Conservation (phyloP, 2,888 invertebrate genomes). For the Callinectes sapidus region DNA sequence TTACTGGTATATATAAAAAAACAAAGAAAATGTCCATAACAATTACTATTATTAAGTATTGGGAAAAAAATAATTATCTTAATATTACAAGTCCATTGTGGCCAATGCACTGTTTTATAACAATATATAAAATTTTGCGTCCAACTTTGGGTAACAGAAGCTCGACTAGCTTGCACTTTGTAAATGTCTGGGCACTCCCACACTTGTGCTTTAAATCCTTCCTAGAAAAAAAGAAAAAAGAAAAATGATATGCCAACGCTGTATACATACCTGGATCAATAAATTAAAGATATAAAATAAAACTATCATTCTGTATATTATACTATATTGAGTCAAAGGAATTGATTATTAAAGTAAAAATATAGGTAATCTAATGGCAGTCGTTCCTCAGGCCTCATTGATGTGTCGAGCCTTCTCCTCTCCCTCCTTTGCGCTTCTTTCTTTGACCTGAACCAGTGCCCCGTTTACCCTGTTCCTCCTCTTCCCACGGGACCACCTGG, state of each 20-base stretch:
- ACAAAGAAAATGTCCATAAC: neutral
- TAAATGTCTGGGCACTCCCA: neutral
- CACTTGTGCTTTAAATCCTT: neutral
- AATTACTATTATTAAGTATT: neutral
- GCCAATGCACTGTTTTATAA: constrained; percentile 37
- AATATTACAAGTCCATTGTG: constrained; percentile 24
- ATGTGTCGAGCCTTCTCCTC: constrained; percentile 36
- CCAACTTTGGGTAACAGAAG: constrained; percentile 57
- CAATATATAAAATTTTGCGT: constrained; percentile 58
- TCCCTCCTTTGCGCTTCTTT: neutral
- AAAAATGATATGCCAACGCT: neutral
- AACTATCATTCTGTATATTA: constrained; percentile 16
- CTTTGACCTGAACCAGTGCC: neutral
- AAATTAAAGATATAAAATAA: constrained; percentile 30
- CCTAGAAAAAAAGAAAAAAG: neutral
- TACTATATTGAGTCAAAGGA: neutral
- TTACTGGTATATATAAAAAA: neutral
- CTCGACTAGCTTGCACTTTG: constrained; percentile 57
- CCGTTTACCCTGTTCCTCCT: neutral
- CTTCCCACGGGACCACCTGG: neutral
- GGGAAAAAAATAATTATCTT: neutral
- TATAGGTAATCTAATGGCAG: constrained; percentile 14
- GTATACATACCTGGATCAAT: neutral
- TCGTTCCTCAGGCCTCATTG: constrained; percentile 47
- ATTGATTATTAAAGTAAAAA: constrained; percentile 2